Evolutionary conservation across 2,888 invertebrate genomes (phyloP).

Genomic region (Spilarctia lutea): DNA sequence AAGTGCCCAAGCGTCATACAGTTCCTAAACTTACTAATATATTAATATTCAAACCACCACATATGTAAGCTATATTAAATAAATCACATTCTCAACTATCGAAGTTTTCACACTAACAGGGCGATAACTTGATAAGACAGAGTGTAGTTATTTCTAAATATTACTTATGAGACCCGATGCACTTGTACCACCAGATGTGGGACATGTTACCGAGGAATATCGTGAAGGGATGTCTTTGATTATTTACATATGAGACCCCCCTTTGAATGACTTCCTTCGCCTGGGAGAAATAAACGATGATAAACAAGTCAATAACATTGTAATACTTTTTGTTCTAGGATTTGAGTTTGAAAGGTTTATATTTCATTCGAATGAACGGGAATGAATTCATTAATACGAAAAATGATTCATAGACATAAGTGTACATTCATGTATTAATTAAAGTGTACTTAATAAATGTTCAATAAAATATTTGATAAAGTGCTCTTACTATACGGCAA

Average conservation of each 20-base stretch:
- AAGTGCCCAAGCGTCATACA: not conserved
- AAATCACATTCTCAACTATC: constrained; percentile 16
- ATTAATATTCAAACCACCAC: not conserved
- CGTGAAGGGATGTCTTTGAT: constrained; percentile 30
- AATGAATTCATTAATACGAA: not conserved
- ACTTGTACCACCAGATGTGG: constrained; percentile 26
- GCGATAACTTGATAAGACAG: constrained; percentile 16
- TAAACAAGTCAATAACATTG: constrained; percentile 13
- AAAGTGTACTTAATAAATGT: too few species aligned
- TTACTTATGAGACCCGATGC: constrained; percentile 29
- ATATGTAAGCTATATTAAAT: constrained; percentile 6
- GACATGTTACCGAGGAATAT: constrained; percentile 15
- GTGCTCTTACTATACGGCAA: too few species aligned
- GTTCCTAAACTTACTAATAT: not conserved
- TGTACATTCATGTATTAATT: not conserved
- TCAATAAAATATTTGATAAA: too few species aligned
- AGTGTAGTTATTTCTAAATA: constrained; percentile 20
- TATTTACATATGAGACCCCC: constrained; percentile 28
- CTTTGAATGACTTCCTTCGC: constrained; percentile 26
- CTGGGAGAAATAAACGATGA: constrained; percentile 10
- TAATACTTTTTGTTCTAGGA: not conserved
- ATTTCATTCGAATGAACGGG: not conserved
- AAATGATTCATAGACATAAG: too few species aligned
- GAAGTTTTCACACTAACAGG: constrained; percentile 18
- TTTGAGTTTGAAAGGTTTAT: not conserved